A percentile compares a stretch with the other conserved stretches of the same genome.
Conservation (phyloP, 2,888 invertebrate species). For the Piscicola geometra region DNA sequence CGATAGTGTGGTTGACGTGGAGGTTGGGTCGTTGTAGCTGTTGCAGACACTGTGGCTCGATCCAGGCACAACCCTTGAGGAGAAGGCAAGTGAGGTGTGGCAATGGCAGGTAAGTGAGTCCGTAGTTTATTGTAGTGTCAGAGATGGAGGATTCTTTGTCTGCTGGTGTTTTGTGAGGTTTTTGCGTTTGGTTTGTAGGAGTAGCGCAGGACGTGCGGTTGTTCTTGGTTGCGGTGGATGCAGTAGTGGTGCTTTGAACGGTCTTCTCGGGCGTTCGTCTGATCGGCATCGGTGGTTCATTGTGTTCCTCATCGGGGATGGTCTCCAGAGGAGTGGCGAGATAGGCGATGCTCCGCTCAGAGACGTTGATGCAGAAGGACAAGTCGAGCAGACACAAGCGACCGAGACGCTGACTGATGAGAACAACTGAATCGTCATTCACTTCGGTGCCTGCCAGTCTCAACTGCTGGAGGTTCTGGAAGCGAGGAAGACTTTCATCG, state of each 20-base stretch:
- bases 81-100: neutral
- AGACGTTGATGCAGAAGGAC: conserved; percentile 65
- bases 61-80: conserved; percentile 13
- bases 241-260: neutral
- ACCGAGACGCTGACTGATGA: conserved; percentile 52
- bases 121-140: neutral
- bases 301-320: neutral
- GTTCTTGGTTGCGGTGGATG: neutral
- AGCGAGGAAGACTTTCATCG: conserved; percentile 69
- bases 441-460: conserved; percentile 81
- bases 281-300: neutral
- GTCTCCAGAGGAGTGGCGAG: conserved; percentile 30
- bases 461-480: conserved; percentile 71
- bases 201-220: neutral
- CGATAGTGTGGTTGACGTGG: neutral
- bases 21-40: neutral
- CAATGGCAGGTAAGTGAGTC: neutral
- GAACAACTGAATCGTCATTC: conserved; percentile 74
- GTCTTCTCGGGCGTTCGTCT: too few relatives aligned
- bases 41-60: neutral
- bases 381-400: conserved; percentile 70
- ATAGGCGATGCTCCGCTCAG: conserved; percentile 31
- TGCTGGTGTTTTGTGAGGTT: neutral
- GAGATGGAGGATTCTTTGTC: neutral
- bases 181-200: neutral